These are phyloP conservation scores for Meandrina meandrites DNA, from an alignment of 92 coral and sea anemone species.

Conservation along the genomic window DNA sequence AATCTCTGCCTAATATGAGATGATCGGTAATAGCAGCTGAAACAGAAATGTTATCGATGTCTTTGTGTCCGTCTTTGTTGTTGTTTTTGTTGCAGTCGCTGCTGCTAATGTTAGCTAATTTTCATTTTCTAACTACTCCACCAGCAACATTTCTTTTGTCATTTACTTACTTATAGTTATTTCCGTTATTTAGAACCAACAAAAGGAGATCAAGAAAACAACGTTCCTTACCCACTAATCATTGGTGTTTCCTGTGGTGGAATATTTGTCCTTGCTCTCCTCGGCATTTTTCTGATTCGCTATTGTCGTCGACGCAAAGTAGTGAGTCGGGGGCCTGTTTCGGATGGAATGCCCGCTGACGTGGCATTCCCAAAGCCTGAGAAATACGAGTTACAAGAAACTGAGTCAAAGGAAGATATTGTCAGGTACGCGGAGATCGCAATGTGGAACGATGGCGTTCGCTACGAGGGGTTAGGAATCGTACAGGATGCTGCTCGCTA, in stretches of 20 bases:
- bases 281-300: background rate
- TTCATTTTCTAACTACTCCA: too few species aligned
- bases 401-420: conserved; percentile 10
- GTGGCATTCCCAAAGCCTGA: background rate
- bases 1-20: too few species aligned
- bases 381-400: background rate
- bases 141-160: too few species aligned
- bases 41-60: too few species aligned
- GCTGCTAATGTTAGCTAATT: too few species aligned
- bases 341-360: background rate
- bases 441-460: background rate
- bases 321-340: background rate
- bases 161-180: too few species aligned
- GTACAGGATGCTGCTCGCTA: background rate
- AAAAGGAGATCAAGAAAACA: background rate
- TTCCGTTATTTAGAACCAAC: conserved; percentile 20
- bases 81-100: too few species aligned
- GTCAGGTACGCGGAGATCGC: background rate
- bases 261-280: background rate
- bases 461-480: background rate
- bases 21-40: too few species aligned
- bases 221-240: background rate
- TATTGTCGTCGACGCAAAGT: background rate
- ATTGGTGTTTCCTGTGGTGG: conserved; percentile 22
- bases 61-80: too few species aligned